Conservation (phyloP, 1,140 invertebrate species). For the Drosophila santomea region DNA sequence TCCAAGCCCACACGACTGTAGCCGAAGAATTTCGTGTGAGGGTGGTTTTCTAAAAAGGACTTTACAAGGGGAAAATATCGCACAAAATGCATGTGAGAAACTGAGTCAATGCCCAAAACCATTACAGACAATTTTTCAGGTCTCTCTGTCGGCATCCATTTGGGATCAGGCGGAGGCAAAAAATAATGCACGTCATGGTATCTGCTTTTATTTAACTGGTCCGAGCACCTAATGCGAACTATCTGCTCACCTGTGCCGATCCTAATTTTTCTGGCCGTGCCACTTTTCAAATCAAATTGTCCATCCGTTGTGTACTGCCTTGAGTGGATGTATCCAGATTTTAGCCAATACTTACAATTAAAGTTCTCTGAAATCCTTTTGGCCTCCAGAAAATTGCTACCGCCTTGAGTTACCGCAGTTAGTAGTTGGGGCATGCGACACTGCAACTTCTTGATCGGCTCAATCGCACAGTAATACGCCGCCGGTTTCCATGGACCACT, state of each 20-base stretch:
- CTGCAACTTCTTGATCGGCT: not conserved
- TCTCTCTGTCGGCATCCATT: not conserved
- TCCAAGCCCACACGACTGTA: conserved; percentile 93
- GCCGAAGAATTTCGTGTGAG: conserved; percentile 89
- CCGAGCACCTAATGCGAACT: conserved; percentile 16
- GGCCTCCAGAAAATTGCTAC: conserved; percentile 10
- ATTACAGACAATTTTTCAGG: conserved; percentile 86
- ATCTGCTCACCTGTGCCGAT: conserved; percentile 23
- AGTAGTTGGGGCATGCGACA: conserved; percentile 2
- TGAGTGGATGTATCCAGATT: not conserved
- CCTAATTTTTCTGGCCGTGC: not conserved
- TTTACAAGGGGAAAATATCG: conserved; percentile 91
- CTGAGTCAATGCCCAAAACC: conserved; percentile 92
- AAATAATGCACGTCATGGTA: conserved; percentile 57
- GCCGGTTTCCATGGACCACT: not conserved
- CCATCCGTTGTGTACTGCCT: not conserved
- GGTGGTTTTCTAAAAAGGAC: conserved; percentile 86
- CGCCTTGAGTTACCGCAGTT: not conserved
- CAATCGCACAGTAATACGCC: not conserved
- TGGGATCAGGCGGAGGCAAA: conserved; percentile 11
- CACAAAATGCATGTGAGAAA: conserved; percentile 93
- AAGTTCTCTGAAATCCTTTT: not conserved
- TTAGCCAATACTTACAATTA: conserved; percentile 14
- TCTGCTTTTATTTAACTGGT: not conserved
- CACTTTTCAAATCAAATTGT: not conserved